A percentile compares a stretch with the other conserved stretches of the same genome.
Conservation (phyloP, 2,888 invertebrate species). For the Eupithecia insigniata region DNA sequence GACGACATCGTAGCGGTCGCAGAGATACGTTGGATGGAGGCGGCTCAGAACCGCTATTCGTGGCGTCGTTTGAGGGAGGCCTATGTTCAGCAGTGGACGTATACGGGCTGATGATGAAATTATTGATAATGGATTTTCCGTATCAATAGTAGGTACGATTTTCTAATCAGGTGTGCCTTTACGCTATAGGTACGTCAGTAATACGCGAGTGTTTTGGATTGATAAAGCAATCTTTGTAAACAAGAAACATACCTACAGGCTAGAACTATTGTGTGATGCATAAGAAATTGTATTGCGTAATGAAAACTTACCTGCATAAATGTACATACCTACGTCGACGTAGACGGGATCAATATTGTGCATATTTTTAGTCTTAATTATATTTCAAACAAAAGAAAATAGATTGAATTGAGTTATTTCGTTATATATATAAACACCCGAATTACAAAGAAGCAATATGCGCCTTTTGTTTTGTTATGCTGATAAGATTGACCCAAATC, state of each 20-base stretch:
- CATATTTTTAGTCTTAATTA: no score
- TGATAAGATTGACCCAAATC: neutral
- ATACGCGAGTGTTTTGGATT: constrained; percentile 21
- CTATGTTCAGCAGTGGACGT: no score
- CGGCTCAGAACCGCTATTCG: no score
- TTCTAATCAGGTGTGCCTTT: constrained; percentile 11
- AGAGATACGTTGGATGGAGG: no score
- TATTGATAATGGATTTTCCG: neutral
- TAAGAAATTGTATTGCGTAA: neutral
- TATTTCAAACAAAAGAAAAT: no score
- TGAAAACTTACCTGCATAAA: neutral
- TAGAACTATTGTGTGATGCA: neutral
- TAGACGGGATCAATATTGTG: neutral
- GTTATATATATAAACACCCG: neutral
- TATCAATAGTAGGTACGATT: neutral
- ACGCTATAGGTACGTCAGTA: constrained; percentile 6
- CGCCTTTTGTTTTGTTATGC: neutral
- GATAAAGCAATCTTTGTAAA: constrained; percentile 26
- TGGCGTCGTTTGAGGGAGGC: no score
- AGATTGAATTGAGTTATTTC: neutral
- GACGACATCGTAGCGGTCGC: no score
- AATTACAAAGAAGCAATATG: neutral
- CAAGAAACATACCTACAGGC: constrained; percentile 23
- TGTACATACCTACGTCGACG: neutral
- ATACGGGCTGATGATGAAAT: neutral